These are phyloP conservation scores for Antheraea yamamai DNA, from an alignment of 2,888 invertebrate genomes.

Conservation along the genomic window DNA sequence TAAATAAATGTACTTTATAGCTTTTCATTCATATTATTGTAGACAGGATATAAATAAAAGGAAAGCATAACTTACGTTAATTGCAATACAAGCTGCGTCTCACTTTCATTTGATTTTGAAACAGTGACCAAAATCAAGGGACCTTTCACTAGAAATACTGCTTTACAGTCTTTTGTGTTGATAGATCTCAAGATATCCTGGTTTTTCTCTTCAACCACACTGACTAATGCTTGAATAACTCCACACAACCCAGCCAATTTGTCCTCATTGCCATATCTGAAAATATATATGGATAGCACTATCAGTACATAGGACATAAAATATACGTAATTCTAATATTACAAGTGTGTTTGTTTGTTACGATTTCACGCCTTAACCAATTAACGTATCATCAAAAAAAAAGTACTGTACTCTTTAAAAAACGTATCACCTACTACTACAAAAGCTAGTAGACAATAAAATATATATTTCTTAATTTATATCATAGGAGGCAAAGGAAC, in stretches of 20 bases:
- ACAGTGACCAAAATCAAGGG: slow-evolving; percentile 96
- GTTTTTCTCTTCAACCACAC: slow-evolving; percentile 91
- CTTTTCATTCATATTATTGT: no score
- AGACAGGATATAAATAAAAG: not conserved
- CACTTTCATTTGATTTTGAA: slow-evolving; percentile 91
- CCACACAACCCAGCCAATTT: slow-evolving; percentile 96
- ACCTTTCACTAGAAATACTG: slow-evolving; percentile 95
- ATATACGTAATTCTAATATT: no score
- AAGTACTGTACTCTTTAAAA: no score
- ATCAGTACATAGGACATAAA: no score
- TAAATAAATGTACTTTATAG: not conserved
- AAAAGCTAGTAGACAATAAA: no score
- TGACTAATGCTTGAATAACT: slow-evolving; percentile 96
- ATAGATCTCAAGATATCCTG: slow-evolving; percentile 93
- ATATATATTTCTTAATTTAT: no score
- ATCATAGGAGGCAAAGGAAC: no score
- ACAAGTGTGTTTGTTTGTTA: no score
- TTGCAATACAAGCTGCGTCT: slow-evolving; percentile 91
- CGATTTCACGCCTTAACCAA: no score
- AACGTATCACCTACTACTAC: no score
- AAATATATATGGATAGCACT: slow-evolving; percentile 29
- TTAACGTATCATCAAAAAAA: no score
- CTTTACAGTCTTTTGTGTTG: slow-evolving; percentile 91
- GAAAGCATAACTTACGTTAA: slow-evolving; percentile 86
- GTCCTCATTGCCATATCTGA: slow-evolving; percentile 95